Percentiles rank a stretch among this genome's conserved stretches.
Conservation (phyloP, 1,140 invertebrate species). For the Diorhabda carinulata region DNA sequence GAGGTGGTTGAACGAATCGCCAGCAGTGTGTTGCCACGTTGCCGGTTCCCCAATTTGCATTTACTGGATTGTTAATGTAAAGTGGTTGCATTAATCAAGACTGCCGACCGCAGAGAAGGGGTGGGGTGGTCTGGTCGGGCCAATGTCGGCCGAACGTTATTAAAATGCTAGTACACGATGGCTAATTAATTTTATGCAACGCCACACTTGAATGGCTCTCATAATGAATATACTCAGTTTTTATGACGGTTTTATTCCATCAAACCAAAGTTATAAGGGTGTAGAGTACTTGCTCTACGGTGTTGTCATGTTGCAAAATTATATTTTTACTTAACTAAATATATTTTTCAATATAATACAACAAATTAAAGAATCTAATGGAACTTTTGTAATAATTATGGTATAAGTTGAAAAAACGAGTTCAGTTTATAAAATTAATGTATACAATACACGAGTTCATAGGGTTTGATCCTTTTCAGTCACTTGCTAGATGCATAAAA, state of each 20-base stretch:
- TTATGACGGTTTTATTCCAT: slow-evolving; percentile 13
- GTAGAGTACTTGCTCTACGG: neutral
- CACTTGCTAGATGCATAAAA: too few species aligned
- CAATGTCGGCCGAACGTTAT: slow-evolving; percentile 40
- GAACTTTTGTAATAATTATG: too few species aligned
- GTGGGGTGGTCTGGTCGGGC: slow-evolving; percentile 24
- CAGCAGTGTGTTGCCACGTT: slow-evolving; percentile 1
- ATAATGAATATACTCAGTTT: slow-evolving; percentile 37
- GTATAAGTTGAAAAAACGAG: too few species aligned
- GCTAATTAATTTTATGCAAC: slow-evolving; percentile 47
- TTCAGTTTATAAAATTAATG: too few species aligned
- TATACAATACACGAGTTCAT: too few species aligned
- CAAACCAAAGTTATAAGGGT: neutral
- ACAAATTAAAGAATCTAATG: too few species aligned
- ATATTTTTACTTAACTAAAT: too few species aligned
- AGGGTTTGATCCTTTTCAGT: too few species aligned
- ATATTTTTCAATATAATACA: too few species aligned
- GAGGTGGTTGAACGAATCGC: neutral
- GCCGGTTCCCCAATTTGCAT: slow-evolving; percentile 34
- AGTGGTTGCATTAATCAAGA: slow-evolving; percentile 47
- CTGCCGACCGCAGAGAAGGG: slow-evolving; percentile 42
- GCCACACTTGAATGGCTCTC: slow-evolving; percentile 43
- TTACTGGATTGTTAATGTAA: slow-evolving; percentile 46
- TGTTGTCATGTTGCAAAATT: slow-evolving; percentile 5
- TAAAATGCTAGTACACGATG: slow-evolving; percentile 44